Evolutionary conservation across 2,113 vertebrate species (phyloP).

Genomic region (Aramus guarauna): DNA sequence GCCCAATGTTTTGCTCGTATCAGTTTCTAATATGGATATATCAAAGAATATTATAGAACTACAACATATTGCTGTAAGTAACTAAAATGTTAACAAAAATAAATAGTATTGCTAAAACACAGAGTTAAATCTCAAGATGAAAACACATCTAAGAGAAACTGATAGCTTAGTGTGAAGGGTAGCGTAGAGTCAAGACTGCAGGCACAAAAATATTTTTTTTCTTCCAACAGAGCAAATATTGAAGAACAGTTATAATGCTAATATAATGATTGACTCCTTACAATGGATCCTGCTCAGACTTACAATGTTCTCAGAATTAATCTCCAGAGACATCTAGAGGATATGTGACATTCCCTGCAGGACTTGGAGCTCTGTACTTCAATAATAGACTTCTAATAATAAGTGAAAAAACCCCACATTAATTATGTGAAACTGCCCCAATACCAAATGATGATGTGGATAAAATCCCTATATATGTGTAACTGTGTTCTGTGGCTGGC

Average conservation of each 20-base stretch:
- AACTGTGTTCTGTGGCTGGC: neutral
- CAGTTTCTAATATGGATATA: neutral
- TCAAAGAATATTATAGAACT: neutral
- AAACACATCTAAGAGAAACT: neutral
- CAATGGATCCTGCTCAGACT: neutral
- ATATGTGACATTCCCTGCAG: neutral
- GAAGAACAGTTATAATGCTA: neutral
- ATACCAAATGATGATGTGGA: neutral
- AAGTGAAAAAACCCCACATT: neutral
- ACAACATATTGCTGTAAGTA: neutral
- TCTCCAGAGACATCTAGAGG: slow-evolving; percentile 24
- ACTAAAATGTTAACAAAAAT: neutral
- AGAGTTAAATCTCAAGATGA: neutral
- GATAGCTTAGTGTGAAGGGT: neutral
- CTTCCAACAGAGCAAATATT: neutral
- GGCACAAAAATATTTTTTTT: neutral
- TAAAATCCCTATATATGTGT: neutral
- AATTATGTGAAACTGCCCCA: neutral
- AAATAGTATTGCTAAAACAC: neutral
- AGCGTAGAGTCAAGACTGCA: neutral
- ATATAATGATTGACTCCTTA: neutral
- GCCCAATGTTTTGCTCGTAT: neutral
- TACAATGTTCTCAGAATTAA: slow-evolving; percentile 6
- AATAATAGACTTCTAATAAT: neutral
- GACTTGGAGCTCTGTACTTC: neutral